A percentile compares a stretch with the other conserved stretches of the same genome.
Evolutionary conservation across 2,797 vertebrate species (phyloP).

Genomic region (Mormyrops attenuatus): DNA sequence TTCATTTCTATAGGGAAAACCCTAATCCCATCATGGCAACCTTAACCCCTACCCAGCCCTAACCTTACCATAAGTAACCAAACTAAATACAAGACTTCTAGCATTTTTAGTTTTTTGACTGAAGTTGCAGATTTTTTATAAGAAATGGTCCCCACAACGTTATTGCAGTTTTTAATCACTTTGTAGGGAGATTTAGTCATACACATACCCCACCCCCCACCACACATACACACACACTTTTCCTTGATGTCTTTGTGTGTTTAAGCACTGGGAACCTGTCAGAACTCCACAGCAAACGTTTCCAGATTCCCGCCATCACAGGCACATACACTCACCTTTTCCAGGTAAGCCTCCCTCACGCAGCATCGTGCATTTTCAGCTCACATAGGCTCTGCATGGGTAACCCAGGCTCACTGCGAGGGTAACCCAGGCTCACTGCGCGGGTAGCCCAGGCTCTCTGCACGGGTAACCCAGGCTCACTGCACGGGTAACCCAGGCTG

Average conservation of each 20-base stretch:
- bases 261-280: not conserved
- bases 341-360: not conserved
- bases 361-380: not conserved
- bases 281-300: not conserved
- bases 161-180: not conserved
- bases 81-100: not conserved
- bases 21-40: not conserved
- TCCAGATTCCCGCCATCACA: not conserved
- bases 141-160: not conserved
- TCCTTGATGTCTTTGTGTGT: not conserved
- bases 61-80: not conserved
- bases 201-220: not conserved
- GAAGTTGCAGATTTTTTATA: not conserved
- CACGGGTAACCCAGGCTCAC: too few species aligned
- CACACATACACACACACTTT: not conserved
- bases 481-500: not conserved
- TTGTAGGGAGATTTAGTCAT: not conserved
- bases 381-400: not conserved
- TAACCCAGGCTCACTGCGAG: too few species aligned
- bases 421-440: too few species aligned
- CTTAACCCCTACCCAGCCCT: not conserved
- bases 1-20: not conserved
- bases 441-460: not conserved
- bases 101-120: not conserved
- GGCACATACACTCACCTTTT: not conserved